These are phyloP conservation scores for Lepidurus packardi DNA, from an alignment of 1,140 invertebrate genomes.

Conservation along the genomic window DNA sequence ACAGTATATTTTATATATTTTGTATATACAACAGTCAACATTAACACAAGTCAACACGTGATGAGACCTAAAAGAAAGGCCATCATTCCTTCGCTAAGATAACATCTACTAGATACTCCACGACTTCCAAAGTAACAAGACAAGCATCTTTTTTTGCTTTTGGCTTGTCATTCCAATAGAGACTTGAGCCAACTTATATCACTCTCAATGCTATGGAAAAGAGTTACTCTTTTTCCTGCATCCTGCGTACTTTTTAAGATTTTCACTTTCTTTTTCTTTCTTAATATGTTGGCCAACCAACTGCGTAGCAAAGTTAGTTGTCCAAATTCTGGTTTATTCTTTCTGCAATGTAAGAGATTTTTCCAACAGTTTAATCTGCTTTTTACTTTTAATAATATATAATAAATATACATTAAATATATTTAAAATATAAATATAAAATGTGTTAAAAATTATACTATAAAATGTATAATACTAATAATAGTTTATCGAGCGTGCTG, in stretches of 20 bases:
- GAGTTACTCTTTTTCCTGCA: background rate
- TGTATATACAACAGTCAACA: background rate
- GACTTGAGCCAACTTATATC: background rate
- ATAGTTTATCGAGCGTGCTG: no score
- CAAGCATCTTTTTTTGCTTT: background rate
- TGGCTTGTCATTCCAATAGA: background rate
- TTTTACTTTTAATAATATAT: no score
- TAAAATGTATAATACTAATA: no score
- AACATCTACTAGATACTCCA: background rate
- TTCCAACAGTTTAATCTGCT: no score
- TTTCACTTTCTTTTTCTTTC: no score
- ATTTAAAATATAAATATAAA: no score
- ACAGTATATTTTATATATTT: background rate
- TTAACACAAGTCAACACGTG: background rate
- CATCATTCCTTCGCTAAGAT: background rate
- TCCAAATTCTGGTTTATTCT: no score
- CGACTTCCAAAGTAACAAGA: background rate
- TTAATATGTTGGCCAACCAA: no score
- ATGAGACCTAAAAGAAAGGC: background rate
- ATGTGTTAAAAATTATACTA: no score
- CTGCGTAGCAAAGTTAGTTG: no score
- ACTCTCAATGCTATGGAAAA: background rate
- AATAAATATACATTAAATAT: no score
- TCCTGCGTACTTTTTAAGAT: background rate
- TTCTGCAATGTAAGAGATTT: no score